phyloP scores from a whole-genome alignment of 2,888 invertebrate genomes.

The Aproaerema taeniolella region DNA sequence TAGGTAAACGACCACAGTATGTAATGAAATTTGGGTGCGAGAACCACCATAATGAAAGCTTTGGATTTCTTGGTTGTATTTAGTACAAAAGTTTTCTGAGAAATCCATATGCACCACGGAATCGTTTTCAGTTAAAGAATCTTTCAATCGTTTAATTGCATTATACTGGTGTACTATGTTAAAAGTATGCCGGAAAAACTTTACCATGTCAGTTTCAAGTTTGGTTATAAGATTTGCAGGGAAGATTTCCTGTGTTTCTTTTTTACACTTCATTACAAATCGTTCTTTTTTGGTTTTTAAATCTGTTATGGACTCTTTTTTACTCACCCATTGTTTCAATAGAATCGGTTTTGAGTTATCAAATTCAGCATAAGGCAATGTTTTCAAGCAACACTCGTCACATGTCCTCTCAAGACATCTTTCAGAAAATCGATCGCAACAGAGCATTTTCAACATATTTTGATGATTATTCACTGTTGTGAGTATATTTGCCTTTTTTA shows the following conservation, averaged over 20 bases:
- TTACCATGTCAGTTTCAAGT: constrained; percentile 16
- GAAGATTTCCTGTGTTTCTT: constrained; percentile 11
- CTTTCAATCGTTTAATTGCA: constrained; percentile 14
- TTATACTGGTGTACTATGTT: constrained; percentile 25
- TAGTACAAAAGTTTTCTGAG: constrained; percentile 35
- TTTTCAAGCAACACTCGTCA: not conserved
- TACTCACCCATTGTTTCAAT: not conserved
- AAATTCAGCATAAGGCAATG: not conserved
- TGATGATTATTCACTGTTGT: constrained; percentile 23
- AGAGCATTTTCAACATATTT: constrained; percentile 6
- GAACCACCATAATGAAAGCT: constrained; percentile 39
- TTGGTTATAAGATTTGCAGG: constrained; percentile 13
- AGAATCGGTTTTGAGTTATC: not conserved
- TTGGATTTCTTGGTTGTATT: constrained; percentile 40
- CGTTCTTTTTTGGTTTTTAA: constrained; percentile 18
- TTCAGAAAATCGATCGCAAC: not conserved
- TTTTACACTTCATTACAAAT: constrained; percentile 16
- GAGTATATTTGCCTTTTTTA: constrained; percentile 21
- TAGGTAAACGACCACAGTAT: constrained; percentile 38
- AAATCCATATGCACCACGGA: constrained; percentile 32
- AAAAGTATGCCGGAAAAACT: constrained; percentile 7
- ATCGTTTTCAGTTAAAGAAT: constrained; percentile 20
- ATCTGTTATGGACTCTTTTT: constrained; percentile 15
- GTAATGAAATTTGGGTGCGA: constrained; percentile 30
- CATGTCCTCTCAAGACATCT: not conserved